Evolutionary conservation across 2,797 vertebrate species (phyloP).

Genomic region (Helarctos malayanus): DNA sequence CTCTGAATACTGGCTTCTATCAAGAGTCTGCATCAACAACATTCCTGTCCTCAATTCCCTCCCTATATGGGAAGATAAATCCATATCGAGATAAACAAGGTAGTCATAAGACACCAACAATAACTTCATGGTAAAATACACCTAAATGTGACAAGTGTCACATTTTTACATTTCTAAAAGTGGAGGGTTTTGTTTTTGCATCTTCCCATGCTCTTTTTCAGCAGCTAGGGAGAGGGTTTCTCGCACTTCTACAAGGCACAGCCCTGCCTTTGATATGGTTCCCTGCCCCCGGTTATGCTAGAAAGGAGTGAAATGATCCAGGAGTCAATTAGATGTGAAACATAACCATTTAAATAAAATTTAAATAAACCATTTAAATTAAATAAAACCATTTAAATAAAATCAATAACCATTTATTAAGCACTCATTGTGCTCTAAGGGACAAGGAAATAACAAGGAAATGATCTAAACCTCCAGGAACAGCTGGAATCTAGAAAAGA

Average conservation of each 20-base stretch:
- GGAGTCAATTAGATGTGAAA: neutral
- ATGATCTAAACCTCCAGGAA: neutral
- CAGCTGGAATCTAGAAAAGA: neutral
- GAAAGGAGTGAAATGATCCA: neutral
- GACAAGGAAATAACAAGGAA: neutral
- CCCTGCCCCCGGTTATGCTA: neutral
- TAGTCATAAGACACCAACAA: neutral
- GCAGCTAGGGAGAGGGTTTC: neutral
- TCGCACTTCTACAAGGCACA: neutral
- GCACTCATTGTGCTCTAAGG: neutral
- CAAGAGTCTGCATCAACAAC: constrained; percentile 12
- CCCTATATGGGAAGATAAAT: neutral
- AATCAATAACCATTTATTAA: neutral
- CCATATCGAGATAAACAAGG: neutral
- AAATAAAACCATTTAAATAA: too few species aligned
- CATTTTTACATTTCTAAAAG: neutral
- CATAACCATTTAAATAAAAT: neutral
- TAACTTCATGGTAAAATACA: neutral
- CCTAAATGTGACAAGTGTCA: neutral
- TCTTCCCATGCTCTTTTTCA: neutral
- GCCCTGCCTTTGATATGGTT: neutral
- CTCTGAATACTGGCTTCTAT: neutral
- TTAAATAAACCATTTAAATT: neutral
- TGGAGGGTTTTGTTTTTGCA: neutral
- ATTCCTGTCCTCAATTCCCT: neutral